These are phyloP conservation scores for Chelonoidis abingdonii DNA, from an alignment of 2,113 vertebrate species.

Conservation along the genomic window DNA sequence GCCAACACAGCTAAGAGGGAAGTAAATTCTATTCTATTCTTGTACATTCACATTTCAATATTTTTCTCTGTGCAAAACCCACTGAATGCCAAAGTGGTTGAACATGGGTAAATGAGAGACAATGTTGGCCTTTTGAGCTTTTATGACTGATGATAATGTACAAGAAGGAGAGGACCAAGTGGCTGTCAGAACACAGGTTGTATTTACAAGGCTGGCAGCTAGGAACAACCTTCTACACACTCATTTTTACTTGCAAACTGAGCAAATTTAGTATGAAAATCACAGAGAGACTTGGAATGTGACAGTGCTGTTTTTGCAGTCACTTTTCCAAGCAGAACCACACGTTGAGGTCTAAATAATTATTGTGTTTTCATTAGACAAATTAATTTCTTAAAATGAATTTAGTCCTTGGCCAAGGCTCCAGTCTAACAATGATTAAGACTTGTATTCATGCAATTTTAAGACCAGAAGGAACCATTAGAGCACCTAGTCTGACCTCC, in stretches of 20 bases:
- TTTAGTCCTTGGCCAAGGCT: background rate
- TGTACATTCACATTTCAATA: background rate
- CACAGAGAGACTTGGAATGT: background rate
- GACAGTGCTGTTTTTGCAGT: background rate
- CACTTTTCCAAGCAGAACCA: background rate
- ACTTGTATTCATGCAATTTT: background rate
- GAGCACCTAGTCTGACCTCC: background rate
- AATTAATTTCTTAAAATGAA: background rate
- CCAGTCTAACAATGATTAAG: background rate
- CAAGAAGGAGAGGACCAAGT: slow-evolving; percentile 19
- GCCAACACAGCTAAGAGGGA: slow-evolving; percentile 37
- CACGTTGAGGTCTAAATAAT: background rate
- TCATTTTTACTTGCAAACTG: background rate
- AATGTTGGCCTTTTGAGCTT: slow-evolving; percentile 25
- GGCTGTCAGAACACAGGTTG: background rate
- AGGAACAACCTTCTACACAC: background rate
- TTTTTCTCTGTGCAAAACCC: background rate
- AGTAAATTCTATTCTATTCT: slow-evolving; percentile 14
- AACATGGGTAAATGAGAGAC: background rate
- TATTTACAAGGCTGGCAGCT: background rate
- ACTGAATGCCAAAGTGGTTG: background rate
- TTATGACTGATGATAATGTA: background rate
- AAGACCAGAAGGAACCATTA: background rate
- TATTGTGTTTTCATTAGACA: background rate
- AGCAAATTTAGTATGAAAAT: background rate